A percentile compares a stretch with the other conserved stretches of the same genome.
These are phyloP conservation scores for Caloenas nicobarica DNA, from an alignment of 2,113 vertebrate species.

Conservation along the genomic window DNA sequence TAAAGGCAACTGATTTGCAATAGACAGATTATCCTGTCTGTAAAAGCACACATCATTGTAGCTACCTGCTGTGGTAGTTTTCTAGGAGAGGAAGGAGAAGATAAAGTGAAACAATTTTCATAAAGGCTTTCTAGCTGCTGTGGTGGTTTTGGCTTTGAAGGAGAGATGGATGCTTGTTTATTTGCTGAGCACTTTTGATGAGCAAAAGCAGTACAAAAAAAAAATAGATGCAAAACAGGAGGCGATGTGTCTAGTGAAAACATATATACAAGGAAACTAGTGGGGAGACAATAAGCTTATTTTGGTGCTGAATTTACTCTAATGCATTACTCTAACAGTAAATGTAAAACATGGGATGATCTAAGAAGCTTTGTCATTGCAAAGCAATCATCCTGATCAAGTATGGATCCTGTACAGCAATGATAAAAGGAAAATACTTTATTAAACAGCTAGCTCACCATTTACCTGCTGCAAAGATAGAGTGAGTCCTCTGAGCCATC, in stretches of 20 bases:
- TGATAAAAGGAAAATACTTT: background rate
- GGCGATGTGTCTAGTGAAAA: background rate
- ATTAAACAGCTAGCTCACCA: background rate
- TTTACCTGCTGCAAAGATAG: slow-evolving; percentile 5
- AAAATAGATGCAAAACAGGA: slow-evolving; percentile 4
- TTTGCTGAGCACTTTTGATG: slow-evolving; percentile 11
- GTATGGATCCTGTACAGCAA: background rate
- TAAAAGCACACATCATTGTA: background rate
- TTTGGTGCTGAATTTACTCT: slow-evolving; percentile 19
- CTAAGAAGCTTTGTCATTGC: slow-evolving; percentile 3
- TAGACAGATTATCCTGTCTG: background rate
- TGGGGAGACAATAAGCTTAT: slow-evolving; percentile 17
- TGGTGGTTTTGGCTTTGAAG: slow-evolving; percentile 28
- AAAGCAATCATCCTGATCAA: background rate
- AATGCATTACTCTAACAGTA: background rate
- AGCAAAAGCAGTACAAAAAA: slow-evolving; percentile 9
- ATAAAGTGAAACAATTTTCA: slow-evolving; percentile 14
- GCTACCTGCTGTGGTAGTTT: slow-evolving; percentile 21
- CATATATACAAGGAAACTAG: background rate
- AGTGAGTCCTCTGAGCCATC: slow-evolving; percentile 3
- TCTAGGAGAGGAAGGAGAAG: slow-evolving; percentile 1
- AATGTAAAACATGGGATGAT: slow-evolving; percentile 1
- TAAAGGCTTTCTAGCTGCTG: slow-evolving; percentile 19
- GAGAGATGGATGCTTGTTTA: slow-evolving; percentile 4
- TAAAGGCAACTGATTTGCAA: slow-evolving; percentile 24